Evolutionary conservation across 2,888 invertebrate species (phyloP).

Genomic region (Sarcophaga rosellei): DNA sequence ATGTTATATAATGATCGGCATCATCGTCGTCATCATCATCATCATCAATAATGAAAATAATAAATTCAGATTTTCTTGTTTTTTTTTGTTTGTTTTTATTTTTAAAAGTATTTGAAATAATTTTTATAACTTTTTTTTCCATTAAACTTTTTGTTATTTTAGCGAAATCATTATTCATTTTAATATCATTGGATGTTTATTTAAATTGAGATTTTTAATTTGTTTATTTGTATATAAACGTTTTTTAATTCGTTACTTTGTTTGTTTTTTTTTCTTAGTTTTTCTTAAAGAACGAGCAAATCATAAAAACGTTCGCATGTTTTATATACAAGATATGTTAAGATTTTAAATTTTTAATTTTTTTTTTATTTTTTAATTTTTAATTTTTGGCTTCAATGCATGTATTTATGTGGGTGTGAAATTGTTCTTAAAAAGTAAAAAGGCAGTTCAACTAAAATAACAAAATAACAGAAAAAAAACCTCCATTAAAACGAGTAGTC

Average conservation of each 20-base stretch:
- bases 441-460: not conserved
- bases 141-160: constrained; percentile 29
- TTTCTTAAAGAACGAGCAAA: not conserved
- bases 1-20: constrained; percentile 40
- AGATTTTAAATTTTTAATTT: not conserved
- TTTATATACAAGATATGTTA: too few relatives aligned
- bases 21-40: constrained; percentile 14
- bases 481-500: not conserved
- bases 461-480: too few relatives aligned
- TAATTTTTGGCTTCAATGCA: not conserved
- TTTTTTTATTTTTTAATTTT: not conserved
- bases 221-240: constrained; percentile 57
- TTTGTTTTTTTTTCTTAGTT: constrained; percentile 1
- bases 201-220: constrained; percentile 55
- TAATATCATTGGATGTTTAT: constrained; percentile 54
- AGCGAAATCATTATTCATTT: constrained; percentile 54
- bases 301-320: constrained; percentile 32
- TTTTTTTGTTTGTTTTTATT: not conserved
- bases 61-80: constrained; percentile 8
- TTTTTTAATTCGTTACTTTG: constrained; percentile 20
- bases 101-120: constrained; percentile 2
- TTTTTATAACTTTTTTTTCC: not conserved
- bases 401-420: constrained; percentile 38
- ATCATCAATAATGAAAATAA: not conserved
- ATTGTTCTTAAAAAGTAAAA: not conserved